Conservation (phyloP, 2,113 vertebrate species). For the Eretmodus cyanostictus region DNA sequence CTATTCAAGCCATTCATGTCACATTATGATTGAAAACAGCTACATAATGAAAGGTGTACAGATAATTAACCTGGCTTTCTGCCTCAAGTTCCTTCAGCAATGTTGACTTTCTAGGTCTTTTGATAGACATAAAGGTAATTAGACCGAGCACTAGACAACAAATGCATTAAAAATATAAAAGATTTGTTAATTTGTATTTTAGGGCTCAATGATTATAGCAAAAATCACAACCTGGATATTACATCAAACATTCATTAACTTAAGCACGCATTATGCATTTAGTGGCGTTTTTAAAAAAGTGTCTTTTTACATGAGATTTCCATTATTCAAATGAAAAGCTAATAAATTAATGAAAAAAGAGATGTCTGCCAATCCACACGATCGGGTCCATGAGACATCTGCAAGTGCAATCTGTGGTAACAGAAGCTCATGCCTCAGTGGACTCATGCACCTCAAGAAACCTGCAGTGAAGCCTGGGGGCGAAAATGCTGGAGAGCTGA, state of each 20-base stretch:
- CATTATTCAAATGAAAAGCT: background rate
- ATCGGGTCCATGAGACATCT: background rate
- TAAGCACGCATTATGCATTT: background rate
- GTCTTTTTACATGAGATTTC: background rate
- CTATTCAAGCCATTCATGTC: background rate
- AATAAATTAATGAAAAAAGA: background rate
- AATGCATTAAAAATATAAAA: background rate
- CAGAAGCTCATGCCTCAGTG: background rate
- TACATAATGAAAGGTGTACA: background rate
- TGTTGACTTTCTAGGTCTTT: background rate
- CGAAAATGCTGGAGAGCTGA: background rate
- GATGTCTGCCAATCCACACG: background rate
- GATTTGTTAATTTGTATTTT: background rate
- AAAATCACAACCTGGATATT: background rate
- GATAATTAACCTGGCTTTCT: background rate
- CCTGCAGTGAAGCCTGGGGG: background rate
- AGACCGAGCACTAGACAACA: background rate
- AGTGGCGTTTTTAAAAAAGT: background rate
- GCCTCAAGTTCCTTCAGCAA: background rate
- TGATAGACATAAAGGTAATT: background rate
- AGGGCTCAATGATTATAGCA: background rate
- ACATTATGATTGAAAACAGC: background rate
- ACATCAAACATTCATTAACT: background rate
- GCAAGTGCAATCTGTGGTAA: background rate
- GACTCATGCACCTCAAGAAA: background rate